phyloP scores from a whole-genome alignment of 2,797 vertebrate genomes.

The Podarcis siculus region DNA sequence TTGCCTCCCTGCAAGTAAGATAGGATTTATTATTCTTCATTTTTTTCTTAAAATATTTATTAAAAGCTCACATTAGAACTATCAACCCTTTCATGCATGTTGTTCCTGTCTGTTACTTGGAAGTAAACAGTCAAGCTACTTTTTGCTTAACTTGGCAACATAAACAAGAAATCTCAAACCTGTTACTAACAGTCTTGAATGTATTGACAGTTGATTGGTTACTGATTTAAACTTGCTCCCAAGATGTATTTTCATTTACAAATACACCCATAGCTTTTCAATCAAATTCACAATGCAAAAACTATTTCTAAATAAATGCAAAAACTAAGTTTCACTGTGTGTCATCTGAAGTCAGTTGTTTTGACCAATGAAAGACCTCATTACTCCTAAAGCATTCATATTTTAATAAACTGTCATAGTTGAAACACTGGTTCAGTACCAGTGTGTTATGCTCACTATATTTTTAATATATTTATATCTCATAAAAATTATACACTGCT shows the following conservation, averaged over 20 bases:
- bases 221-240: background rate
- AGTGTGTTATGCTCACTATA: too few species aligned
- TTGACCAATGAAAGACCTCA: background rate
- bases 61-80: background rate
- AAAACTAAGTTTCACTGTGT: background rate
- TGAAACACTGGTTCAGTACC: background rate
- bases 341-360: background rate
- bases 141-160: background rate
- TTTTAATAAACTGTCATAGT: background rate
- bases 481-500: too few species aligned
- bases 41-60: slow-evolving; percentile 15
- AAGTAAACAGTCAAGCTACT: background rate
- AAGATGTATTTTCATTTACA: background rate
- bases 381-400: background rate
- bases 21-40: background rate
- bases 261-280: background rate
- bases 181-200: background rate
- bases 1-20: slow-evolving; percentile 88
- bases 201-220: background rate
- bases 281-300: background rate
- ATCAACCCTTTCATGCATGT: background rate
- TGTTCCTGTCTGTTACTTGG: background rate
- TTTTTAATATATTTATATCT: too few species aligned
- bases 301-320: background rate
- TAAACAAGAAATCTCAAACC: slow-evolving; percentile 21